These are phyloP conservation scores for Urosaurus nigricauda DNA, from an alignment of 2,797 vertebrate species.

Conservation along the genomic window DNA sequence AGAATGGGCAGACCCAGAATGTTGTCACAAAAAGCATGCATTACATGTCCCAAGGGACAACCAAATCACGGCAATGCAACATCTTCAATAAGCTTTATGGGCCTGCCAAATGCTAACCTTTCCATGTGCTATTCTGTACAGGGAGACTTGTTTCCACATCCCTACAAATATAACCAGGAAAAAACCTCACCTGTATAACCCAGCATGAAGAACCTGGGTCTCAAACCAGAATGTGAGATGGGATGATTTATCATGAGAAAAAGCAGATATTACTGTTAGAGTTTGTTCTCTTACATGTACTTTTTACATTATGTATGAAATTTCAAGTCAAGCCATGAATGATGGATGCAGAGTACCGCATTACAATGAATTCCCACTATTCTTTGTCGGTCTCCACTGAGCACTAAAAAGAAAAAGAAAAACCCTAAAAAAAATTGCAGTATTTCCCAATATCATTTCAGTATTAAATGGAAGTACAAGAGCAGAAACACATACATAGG, in stretches of 20 bases:
- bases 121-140: not conserved
- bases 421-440: slow-evolving; percentile 20
- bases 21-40: not conserved
- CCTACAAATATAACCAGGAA: not conserved
- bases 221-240: not conserved
- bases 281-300: slow-evolving; percentile 28
- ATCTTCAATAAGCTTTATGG: not conserved
- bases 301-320: slow-evolving; percentile 35
- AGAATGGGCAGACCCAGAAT: not conserved
- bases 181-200: not conserved
- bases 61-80: not conserved
- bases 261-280: slow-evolving; percentile 11
- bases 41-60: not conserved
- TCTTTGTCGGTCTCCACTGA: slow-evolving; percentile 10
- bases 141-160: not conserved
- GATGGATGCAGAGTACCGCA: slow-evolving; percentile 23
- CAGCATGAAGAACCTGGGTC: not conserved
- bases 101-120: not conserved
- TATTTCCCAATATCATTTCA: slow-evolving; percentile 1
- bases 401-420: slow-evolving; percentile 24
- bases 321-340: slow-evolving; percentile 39
- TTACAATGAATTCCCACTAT: slow-evolving; percentile 31
- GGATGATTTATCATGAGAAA: slow-evolving; percentile 22
- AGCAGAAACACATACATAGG: not conserved
- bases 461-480: not conserved